phyloP scores from a whole-genome alignment of 2,888 invertebrate species.

The Scaptomyza flava region DNA sequence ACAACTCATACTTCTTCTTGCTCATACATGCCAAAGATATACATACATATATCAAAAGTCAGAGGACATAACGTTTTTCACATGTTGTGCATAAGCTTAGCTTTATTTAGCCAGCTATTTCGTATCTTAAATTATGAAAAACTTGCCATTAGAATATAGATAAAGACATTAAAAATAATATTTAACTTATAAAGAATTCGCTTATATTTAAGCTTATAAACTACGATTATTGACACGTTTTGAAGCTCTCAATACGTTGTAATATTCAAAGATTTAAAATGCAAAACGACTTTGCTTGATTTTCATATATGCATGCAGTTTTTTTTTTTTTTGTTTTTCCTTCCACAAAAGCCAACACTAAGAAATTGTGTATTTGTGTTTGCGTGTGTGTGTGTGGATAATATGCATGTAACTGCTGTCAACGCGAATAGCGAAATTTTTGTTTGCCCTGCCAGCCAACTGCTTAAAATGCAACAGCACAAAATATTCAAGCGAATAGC shows the following conservation, averaged over 20 bases:
- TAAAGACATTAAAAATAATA: neutral
- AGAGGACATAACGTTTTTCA: slow-evolving; percentile 25
- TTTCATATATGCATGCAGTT: slow-evolving; percentile 15
- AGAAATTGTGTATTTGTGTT: slow-evolving; percentile 14
- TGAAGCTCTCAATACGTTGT: neutral
- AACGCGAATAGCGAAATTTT: slow-evolving; percentile 61
- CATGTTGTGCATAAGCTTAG: slow-evolving; percentile 12
- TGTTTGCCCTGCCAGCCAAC: slow-evolving; percentile 36
- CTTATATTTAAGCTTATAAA: neutral
- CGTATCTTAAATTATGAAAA: too few species aligned
- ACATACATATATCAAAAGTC: slow-evolving; percentile 44
- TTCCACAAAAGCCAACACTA: slow-evolving; percentile 6
- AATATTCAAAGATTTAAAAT: slow-evolving; percentile 7
- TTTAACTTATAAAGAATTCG: neutral
- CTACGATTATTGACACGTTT: neutral
- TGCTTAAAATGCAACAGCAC: slow-evolving; percentile 76
- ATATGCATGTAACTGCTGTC: slow-evolving; percentile 71
- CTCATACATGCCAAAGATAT: slow-evolving; percentile 44
- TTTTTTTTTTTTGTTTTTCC: neutral
- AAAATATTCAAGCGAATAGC: slow-evolving; percentile 29
- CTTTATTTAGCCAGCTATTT: neutral
- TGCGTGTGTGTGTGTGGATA: slow-evolving; percentile 32
- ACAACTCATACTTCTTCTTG: slow-evolving; percentile 9
- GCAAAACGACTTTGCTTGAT: slow-evolving; percentile 15
- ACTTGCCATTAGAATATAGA: too few species aligned